A percentile compares a stretch with the other conserved stretches of the same genome.
phyloP scores from a whole-genome alignment of 35 echinoderm and acorn worm species.

The Apostichopus californicus region DNA sequence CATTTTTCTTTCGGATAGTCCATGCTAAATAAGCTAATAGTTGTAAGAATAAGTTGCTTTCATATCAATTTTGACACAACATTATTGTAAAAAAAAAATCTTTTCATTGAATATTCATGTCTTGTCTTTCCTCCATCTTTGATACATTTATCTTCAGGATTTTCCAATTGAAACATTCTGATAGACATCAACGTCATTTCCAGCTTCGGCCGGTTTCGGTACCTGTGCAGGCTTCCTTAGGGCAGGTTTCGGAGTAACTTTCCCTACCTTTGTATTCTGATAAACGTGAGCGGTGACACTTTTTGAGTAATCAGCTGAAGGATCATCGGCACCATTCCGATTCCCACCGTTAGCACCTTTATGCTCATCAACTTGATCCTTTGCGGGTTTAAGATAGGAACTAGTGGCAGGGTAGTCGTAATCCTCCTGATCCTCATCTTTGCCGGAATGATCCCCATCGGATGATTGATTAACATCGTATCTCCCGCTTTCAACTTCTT shows the following conservation, averaged over 20 bases:
- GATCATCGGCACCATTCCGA: background rate
- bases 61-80: too few relatives aligned
- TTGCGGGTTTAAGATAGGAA: too few relatives aligned
- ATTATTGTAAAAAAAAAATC: too few relatives aligned
- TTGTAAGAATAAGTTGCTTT: too few relatives aligned
- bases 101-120: too few relatives aligned
- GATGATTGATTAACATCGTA: background rate
- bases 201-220: too few relatives aligned
- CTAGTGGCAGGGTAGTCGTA: conserved; percentile 2
- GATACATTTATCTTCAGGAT: background rate
- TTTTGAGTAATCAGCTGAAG: background rate
- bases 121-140: background rate
- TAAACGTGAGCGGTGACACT: background rate
- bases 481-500: background rate
- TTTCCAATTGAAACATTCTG: conserved; percentile 18
- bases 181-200: background rate
- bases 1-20: too few relatives aligned
- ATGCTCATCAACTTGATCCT: too few relatives aligned
- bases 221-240: background rate
- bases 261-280: background rate
- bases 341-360: background rate
- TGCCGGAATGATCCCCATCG: background rate
- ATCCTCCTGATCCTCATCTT: background rate
- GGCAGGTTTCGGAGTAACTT: background rate
- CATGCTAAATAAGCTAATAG: too few relatives aligned